A percentile compares a stretch with the other conserved stretches of the same genome.
These are phyloP conservation scores for Cotesia congregata DNA, from an alignment of 2,888 invertebrate species.

Conservation along the genomic window DNA sequence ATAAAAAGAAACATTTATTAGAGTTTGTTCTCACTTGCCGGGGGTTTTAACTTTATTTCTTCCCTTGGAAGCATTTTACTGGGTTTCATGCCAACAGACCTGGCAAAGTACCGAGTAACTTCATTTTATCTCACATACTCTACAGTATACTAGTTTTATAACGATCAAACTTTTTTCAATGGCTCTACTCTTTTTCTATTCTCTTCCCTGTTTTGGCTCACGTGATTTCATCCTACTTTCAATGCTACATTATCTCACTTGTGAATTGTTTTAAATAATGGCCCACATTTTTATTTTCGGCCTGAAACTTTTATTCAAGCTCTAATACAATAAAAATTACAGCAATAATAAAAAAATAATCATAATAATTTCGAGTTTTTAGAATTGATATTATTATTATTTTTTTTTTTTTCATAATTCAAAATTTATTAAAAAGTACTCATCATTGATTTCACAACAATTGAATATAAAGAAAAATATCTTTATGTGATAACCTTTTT, in stretches of 20 bases:
- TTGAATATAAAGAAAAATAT: no score
- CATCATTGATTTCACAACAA: no score
- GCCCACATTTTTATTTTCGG: neutral
- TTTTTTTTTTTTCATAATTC: no score
- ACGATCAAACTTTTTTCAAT: conserved; percentile 35
- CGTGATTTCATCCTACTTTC: conserved; percentile 9
- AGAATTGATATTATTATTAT: no score
- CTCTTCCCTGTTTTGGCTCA: neutral
- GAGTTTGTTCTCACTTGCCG: neutral
- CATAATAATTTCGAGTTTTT: no score
- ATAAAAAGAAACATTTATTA: neutral
- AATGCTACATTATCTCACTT: conserved; percentile 6
- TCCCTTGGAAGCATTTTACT: conserved; percentile 10
- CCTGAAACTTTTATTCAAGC: no score
- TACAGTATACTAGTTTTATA: conserved; percentile 20
- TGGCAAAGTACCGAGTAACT: conserved; percentile 10
- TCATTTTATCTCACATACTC: conserved; percentile 20
- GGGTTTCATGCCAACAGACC: conserved; percentile 3
- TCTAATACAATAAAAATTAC: no score
- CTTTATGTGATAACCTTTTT: no score
- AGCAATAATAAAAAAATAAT: no score
- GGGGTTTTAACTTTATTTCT: neutral
- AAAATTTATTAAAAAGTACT: no score
- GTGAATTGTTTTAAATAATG: conserved; percentile 27
- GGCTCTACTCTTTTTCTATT: neutral